Evolutionary conservation across 1,140 invertebrate genomes (phyloP).

Genomic region (Tribolium madens): DNA sequence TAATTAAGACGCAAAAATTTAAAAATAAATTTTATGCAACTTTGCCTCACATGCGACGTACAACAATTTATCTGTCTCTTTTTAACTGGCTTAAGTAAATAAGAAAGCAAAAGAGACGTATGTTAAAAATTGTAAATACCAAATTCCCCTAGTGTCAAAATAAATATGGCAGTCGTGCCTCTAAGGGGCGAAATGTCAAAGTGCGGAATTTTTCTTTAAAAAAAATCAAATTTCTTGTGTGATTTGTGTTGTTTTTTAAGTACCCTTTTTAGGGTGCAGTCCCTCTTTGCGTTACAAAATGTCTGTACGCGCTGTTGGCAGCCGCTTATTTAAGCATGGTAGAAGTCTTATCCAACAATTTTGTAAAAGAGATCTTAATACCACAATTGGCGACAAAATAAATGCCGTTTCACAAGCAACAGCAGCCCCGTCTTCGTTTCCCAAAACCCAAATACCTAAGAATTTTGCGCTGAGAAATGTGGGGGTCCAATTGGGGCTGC

Average conservation of each 20-base stretch:
- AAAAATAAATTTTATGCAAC: neutral
- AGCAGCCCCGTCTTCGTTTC: slow-evolving; percentile 56
- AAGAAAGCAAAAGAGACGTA: neutral
- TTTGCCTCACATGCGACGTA: neutral
- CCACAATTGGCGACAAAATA: slow-evolving; percentile 61
- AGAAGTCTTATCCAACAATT: slow-evolving; percentile 58
- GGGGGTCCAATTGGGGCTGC: slow-evolving; percentile 70
- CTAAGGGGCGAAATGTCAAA: slow-evolving; percentile 3
- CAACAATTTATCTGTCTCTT: neutral
- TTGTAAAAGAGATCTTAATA: slow-evolving; percentile 58
- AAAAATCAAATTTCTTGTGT: neutral
- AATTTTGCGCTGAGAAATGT: slow-evolving; percentile 65
- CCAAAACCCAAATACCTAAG: slow-evolving; percentile 55
- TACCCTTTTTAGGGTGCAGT: slow-evolving; percentile 18
- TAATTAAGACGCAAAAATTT: slow-evolving; percentile 2
- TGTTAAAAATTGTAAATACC: neutral
- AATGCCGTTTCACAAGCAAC: slow-evolving; percentile 59
- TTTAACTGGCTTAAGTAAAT: neutral
- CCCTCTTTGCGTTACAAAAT: slow-evolving; percentile 51
- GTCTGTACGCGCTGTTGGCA: slow-evolving; percentile 62
- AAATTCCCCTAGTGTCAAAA: neutral
- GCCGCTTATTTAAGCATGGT: slow-evolving; percentile 64
- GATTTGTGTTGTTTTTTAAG: neutral
- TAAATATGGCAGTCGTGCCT: slow-evolving; percentile 10
- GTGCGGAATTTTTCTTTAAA: slow-evolving; percentile 4